Percentiles rank a stretch among this genome's conserved stretches.
Evolutionary conservation across 2,888 invertebrate genomes (phyloP).

Genomic region (Eueremaeus valkanovi): DNA sequence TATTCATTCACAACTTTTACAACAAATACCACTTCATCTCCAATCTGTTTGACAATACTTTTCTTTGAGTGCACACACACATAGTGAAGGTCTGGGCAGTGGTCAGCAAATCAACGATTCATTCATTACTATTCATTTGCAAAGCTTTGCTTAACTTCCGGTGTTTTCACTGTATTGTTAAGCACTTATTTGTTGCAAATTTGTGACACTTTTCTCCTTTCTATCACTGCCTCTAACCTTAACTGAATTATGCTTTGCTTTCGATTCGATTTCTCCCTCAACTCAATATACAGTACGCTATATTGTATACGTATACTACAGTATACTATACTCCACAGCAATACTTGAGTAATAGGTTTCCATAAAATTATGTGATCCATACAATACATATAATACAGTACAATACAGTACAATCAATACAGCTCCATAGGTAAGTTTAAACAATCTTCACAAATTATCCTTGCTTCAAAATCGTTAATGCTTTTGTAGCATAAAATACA

Average conservation of each 20-base stretch:
- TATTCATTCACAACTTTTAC: slow-evolving; percentile 15
- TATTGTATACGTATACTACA: not conserved
- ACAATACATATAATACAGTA: no score
- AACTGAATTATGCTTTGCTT: not conserved
- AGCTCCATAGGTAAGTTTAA: no score
- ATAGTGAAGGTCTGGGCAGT: not conserved
- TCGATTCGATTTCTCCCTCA: not conserved
- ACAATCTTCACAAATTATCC: no score
- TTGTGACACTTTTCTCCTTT: slow-evolving; percentile 10
- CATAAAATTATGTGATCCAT: no score
- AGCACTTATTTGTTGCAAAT: slow-evolving; percentile 36
- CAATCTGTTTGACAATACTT: slow-evolving; percentile 32
- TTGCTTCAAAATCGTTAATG: no score
- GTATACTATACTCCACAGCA: no score
- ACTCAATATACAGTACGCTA: slow-evolving; percentile 6
- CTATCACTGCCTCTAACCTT: not conserved
- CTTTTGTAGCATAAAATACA: no score
- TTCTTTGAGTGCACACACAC: not conserved
- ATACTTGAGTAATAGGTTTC: no score
- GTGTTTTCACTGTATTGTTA: slow-evolving; percentile 24
- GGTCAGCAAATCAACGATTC: slow-evolving; percentile 33
- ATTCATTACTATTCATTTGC: slow-evolving; percentile 24
- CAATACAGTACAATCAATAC: no score
- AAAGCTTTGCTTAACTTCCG: slow-evolving; percentile 25
- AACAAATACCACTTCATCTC: slow-evolving; percentile 34